Percentiles rank a stretch among this genome's conserved stretches.
These are phyloP conservation scores for Dryococelus australis DNA, from an alignment of 2,888 invertebrate species.

Conservation along the genomic window DNA sequence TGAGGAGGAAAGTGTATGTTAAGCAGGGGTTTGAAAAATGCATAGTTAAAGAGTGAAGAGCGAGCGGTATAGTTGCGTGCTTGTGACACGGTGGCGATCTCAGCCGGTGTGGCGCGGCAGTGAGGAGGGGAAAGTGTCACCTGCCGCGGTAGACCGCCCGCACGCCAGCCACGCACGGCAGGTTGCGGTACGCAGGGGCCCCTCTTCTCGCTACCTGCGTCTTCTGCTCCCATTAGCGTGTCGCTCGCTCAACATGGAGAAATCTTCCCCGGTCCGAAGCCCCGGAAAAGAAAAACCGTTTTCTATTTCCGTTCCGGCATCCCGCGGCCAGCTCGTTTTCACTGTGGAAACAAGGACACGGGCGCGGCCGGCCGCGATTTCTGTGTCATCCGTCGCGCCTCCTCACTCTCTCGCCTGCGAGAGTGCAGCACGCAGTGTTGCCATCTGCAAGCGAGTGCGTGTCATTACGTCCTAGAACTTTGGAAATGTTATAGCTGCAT, in stretches of 20 bases:
- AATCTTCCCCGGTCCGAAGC: not conserved
- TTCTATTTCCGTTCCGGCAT: not conserved
- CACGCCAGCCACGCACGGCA: not conserved
- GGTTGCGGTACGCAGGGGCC: not conserved
- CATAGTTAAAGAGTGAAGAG: no score
- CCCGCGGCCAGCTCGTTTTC: constrained; percentile 23
- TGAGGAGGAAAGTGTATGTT: no score
- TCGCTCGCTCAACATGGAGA: not conserved
- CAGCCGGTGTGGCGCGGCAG: not conserved
- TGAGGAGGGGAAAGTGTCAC: constrained; percentile 1
- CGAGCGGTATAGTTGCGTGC: no score
- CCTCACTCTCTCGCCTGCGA: not conserved
- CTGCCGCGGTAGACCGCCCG: not conserved
- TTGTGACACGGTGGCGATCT: no score
- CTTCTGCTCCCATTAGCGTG: not conserved
- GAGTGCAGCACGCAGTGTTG: no score
- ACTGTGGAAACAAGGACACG: constrained; percentile 10
- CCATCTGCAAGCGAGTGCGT: no score
- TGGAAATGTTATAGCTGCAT: no score
- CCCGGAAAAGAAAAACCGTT: constrained; percentile 22
- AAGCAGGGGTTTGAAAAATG: no score
- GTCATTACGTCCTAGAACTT: no score
- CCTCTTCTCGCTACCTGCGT: no score
- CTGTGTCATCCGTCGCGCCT: not conserved
- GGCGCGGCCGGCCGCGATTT: not conserved